Percentiles rank a stretch among this genome's conserved stretches.
Evolutionary conservation across 2,797 vertebrate genomes (phyloP).

Genomic region (Peromyscus nudipes): DNA sequence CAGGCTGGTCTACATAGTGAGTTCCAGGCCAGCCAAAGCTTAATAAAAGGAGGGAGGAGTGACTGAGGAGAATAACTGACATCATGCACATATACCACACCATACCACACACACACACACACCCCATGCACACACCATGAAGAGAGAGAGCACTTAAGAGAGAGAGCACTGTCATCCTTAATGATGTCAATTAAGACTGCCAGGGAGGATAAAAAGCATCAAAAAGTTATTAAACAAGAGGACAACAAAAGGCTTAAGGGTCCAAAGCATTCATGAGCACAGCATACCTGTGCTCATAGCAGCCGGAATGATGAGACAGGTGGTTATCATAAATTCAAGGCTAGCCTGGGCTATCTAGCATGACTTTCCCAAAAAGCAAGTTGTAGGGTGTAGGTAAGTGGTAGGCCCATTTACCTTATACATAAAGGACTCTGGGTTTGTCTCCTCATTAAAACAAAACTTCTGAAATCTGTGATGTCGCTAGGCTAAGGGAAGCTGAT

Average conservation of each 20-base stretch:
- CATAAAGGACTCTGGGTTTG: background rate
- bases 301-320: background rate
- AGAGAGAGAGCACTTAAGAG: too few relatives aligned
- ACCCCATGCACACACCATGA: background rate
- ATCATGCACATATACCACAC: background rate
- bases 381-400: background rate
- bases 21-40: background rate
- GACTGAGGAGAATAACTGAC: background rate
- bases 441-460: background rate
- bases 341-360: background rate
- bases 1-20: background rate
- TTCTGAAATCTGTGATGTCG: background rate
- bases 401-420: background rate
- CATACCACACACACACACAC: background rate
- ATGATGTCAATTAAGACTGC: fast-evolving
- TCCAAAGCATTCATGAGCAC: background rate
- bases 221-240: background rate
- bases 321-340: background rate
- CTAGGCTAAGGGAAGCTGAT: background rate
- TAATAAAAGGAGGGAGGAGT: background rate
- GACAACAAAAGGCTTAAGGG: background rate
- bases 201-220: background rate
- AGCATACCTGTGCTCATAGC: background rate
- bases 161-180: background rate
- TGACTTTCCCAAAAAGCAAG: background rate